Percentiles rank a stretch among this genome's conserved stretches.
phyloP scores from a whole-genome alignment of 2,888 invertebrate genomes.

The Antheraea assamensis region DNA sequence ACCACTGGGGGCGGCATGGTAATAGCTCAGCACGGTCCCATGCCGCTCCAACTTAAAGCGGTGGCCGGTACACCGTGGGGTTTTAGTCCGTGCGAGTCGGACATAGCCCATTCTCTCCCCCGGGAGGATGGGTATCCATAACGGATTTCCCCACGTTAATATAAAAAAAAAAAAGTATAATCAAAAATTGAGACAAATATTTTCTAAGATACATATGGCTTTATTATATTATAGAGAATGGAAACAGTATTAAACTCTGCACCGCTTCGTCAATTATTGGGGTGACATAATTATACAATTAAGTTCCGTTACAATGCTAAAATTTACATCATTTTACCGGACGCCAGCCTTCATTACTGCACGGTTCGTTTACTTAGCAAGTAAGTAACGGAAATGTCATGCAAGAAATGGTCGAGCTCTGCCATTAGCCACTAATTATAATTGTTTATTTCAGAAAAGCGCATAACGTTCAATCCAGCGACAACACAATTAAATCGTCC shows the following conservation, averaged over 20 bases:
- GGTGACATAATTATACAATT: neutral
- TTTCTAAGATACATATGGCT: too few species aligned
- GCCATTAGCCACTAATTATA: constrained; percentile 17
- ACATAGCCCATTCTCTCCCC: too few species aligned
- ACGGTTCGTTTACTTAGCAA: constrained; percentile 1
- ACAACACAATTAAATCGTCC: neutral
- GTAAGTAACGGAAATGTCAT: constrained; percentile 16
- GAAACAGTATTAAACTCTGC: neutral
- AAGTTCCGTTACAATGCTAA: constrained; percentile 1
- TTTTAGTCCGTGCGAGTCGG: too few species aligned
- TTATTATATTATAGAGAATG: neutral
- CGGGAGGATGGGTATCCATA: too few species aligned
- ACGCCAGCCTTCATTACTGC: neutral
- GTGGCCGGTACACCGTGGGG: too few species aligned
- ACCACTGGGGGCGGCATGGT: too few species aligned
- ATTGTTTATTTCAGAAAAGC: neutral
- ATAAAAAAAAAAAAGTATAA: too few species aligned
- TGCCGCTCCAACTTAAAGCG: too few species aligned
- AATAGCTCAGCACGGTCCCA: too few species aligned
- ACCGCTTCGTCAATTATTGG: neutral
- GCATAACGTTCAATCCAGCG: neutral
- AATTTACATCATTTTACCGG: constrained; percentile 8
- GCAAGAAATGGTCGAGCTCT: constrained; percentile 1
- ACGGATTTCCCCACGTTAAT: too few species aligned
- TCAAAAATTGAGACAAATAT: too few species aligned